Evolutionary conservation across 1,140 invertebrate species (phyloP), one percentile per base, ranked within the genome.

Genomic region (Neoseiulus cucumeris): DNA sequence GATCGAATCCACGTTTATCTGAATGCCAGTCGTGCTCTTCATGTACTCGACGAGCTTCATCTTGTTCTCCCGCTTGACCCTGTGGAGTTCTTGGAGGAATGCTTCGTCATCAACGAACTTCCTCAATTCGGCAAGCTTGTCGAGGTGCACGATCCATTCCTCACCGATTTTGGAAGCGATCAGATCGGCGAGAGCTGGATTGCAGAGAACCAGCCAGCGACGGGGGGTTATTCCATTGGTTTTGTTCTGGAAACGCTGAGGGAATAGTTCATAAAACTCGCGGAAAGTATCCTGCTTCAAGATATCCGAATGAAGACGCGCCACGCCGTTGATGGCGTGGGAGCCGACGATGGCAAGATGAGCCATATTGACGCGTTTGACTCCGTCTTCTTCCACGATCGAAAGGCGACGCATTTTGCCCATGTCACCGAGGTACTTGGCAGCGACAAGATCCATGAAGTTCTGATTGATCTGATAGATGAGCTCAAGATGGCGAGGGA

Each of bases 201-300:
- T 98, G 75, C 93, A 98, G 0, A 98, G 79, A 66, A 98, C 76
- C 65, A 98, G 74, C 94, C 95, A 98, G 71, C 95, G 85, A 65
- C 94, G 82, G 0, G 72, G 82, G 78, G 74, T 82, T n/a, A 72
- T 68, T 9, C 72, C 72, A 66, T 79, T 99, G 96, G 78, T 99
- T 77, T 98, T 98, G 77, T 99, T 99, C 77, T 98, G 93, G 83
- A 98, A 98, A 74, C 91, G 94, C 66, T 95, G 85, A 0, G 94
- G 95, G 68, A 78, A 85, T 80, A 98, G 83, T 75, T 97, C 90
- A 72, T 86, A 91, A 76, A 99, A 99, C 75, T 98, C 90, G 76
- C 86, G 87, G 75, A 97, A 87, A 82, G 88, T 80, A 69, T 85
- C 82, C 2, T 78, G 79, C 76, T 95, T 96, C 55, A 99, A 82